Evolutionary conservation across 2,888 invertebrate species (phyloP), one percentile per base, ranked within the genome.

Genomic region (Cistogaster globosa): DNA sequence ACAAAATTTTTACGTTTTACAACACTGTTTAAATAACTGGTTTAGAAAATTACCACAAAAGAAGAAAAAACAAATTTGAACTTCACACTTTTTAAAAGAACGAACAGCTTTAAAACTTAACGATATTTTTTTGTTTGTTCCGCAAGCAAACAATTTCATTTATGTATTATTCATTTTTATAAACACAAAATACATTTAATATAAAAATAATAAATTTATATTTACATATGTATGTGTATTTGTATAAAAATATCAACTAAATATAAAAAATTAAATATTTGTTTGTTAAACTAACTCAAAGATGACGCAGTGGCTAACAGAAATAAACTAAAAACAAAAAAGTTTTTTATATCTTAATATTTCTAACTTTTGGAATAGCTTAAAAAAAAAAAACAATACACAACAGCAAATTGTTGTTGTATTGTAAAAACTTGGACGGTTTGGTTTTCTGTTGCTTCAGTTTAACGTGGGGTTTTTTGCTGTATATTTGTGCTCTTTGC

Each of bases 271-370:
- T 42, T 2, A 11, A 22, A 48, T 78, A 60, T 65, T 20, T 53
- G 42, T 76, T 58, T 76, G 36, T 80, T 76, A 69, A 81, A 76
- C 62, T 65, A 82, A 76, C 62, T 60, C 67, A 71, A 71, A 86
- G 78, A 86, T 85, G 85, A 84, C 87, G 80, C 53, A 75, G 80
- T 78, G 87, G 60, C 83, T 80, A 86, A 76, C 82, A 83, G 87
- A 87, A 84, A 84, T 83, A 84, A 87, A 88, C 88, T 88, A 81
- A 88, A 86, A 83, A 63, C 55, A 68, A 62, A 26, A 51, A 20
- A 48, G 16, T 68, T 57, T 83, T 45, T 60, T 55, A 80, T 74
- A 74, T 18, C 53, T 20, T 74, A 67, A 22, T 72, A 74, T 81
- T 82, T 78, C 38, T 72, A 75, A 60, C 22, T 57, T 57, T 51